phyloP scores from a whole-genome alignment of 1,140 invertebrate genomes.

The Pseudomyrmex dendroicus region DNA sequence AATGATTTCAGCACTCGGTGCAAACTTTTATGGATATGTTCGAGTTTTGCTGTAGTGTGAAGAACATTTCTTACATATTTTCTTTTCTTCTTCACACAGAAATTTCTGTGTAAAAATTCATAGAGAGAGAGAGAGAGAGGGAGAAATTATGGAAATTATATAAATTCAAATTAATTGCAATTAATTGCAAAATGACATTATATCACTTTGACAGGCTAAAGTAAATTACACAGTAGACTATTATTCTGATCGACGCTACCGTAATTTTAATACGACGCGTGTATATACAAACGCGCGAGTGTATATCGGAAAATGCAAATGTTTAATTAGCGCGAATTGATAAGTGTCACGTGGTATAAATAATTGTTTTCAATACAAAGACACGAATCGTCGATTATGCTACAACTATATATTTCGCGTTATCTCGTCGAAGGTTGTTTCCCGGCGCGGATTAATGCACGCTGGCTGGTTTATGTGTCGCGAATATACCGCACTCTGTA shows the following conservation, averaged over 20 bases:
- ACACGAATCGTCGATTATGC: constrained; percentile 8
- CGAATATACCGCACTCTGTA: constrained; percentile 27
- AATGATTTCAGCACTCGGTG: background rate
- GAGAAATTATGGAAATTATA: background rate
- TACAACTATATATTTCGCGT: background rate
- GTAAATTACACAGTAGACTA: constrained; percentile 30
- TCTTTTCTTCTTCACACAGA: background rate
- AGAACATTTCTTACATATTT: too few species aligned
- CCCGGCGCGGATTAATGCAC: constrained; percentile 36
- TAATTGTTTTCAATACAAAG: constrained; percentile 35
- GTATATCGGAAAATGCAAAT: constrained; percentile 7
- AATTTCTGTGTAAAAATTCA: too few species aligned
- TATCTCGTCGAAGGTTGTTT: constrained; percentile 36
- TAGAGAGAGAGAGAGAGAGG: too few species aligned
- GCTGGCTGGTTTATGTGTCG: constrained; percentile 48
- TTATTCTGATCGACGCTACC: constrained; percentile 29
- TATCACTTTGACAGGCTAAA: background rate
- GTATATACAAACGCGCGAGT: constrained; percentile 8
- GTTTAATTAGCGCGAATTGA: constrained; percentile 45
- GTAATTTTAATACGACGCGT: constrained; percentile 1
- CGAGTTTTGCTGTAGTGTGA: too few species aligned
- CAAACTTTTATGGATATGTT: background rate
- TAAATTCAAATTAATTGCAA: too few species aligned
- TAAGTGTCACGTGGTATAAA: constrained; percentile 41
- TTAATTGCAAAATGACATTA: constrained; percentile 28